Evolutionary conservation across 2,113 vertebrate genomes (phyloP), one percentile per base, ranked within the genome.

Genomic region (Myrmophylax atrothorax): DNA sequence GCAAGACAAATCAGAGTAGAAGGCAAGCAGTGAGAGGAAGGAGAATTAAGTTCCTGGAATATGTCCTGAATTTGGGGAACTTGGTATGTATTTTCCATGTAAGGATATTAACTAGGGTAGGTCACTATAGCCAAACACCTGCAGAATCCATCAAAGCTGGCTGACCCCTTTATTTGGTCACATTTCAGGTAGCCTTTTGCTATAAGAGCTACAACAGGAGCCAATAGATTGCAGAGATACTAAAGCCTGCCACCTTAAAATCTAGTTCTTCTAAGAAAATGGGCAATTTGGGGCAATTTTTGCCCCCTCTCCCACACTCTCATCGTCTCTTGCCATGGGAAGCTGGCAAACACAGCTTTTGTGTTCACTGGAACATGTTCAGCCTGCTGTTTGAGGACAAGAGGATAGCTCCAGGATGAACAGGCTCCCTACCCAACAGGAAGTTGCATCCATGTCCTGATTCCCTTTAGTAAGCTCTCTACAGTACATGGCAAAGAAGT

Each of bases 351-450:
- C 18, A 20, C 5, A 42, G 18, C 12, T 83, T 64, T 49, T 49
- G 33, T 19, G 24, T 25, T 64, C 26, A 7, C 33, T 23, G 35
- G 12, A 60, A 33, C 2, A 2, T 11, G 4, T 46, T 80, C 42
- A 18, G 28, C 33, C 40, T 90, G 50, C 44, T 44, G 3, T 66
- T 44, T 64, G 26, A 82, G 24, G 38, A 31, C 12, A 25, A 29
- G 38, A 25, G 15, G 31, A 40, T 31, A 73, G 35, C 7, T 70
- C 12, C 9, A 29, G 64, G 14, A 22, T 58, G 33, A 74, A n/a
- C 1, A 1, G 33, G 6, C 59, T 29, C 1, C 9, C 40, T 70
- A 10, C 19, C 12, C 3, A 1, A 15, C 18, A 64, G 37, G 79
- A 74, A 13, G 33, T 35, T 63, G 44, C 31, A 74, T 55, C 38